Percentiles rank a stretch among this genome's conserved stretches.
phyloP scores from a whole-genome alignment of 2,113 vertebrate genomes.

The Irena cyanogastra region DNA sequence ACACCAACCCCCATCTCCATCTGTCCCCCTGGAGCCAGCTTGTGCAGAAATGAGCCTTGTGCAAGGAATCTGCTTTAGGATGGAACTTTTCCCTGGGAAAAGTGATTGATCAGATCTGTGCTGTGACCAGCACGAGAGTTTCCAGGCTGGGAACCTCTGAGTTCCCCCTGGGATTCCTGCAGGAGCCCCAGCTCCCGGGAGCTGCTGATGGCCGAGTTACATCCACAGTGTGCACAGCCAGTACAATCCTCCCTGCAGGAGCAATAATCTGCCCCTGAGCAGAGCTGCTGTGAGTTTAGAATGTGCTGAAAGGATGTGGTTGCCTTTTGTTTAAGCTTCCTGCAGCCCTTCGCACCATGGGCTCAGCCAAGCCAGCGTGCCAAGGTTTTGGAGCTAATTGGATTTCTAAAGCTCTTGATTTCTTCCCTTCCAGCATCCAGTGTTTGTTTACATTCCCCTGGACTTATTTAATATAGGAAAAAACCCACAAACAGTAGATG shows the following conservation, averaged over 20 bases:
- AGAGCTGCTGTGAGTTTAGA: neutral
- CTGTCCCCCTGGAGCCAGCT: neutral
- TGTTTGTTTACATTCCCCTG: slow-evolving; percentile 49
- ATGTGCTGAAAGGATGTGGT: neutral
- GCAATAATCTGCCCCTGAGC: neutral
- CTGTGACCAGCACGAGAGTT: neutral
- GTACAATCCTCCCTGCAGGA: neutral
- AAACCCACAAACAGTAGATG: neutral
- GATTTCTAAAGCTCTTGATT: slow-evolving; percentile 43
- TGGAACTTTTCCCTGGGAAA: neutral
- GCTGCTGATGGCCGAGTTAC: neutral
- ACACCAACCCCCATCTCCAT: neutral
- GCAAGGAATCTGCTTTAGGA: neutral
- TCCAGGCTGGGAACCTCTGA: neutral
- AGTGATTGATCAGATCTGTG: neutral
- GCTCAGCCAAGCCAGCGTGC: slow-evolving; percentile 15
- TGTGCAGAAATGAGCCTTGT: neutral
- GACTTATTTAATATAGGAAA: slow-evolving; percentile 17
- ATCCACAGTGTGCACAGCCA: neutral
- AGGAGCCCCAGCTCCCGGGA: neutral
- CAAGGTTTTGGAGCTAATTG: slow-evolving; percentile 45
- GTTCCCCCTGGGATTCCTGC: neutral
- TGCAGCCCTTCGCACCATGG: neutral
- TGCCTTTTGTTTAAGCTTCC: neutral
- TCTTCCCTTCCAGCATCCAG: slow-evolving; percentile 15